Evolutionary conservation across 2,113 vertebrate species (phyloP), one percentile per base, ranked within the genome.

Genomic region (Eclectus roratus): DNA sequence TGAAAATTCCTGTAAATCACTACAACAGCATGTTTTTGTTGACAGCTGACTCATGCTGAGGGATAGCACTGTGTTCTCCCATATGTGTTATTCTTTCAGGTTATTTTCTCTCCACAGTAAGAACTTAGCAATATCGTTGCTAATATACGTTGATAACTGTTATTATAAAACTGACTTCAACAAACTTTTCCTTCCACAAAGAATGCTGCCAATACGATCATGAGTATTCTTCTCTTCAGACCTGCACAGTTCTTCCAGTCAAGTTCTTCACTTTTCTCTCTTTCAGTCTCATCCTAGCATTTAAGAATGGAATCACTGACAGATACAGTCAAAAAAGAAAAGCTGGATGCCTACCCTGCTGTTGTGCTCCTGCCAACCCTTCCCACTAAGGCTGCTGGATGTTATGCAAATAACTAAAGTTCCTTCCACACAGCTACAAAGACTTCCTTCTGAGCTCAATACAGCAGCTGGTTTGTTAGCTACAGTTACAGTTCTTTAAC

Each of bases 401-500:
- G 93, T 87, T 96, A 97, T 96, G 96, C 96, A 97, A 97, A 97
- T 97, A 97, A 93, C 96, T 95, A 49, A 93, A 96, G 94, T 97
- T 97, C 90, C 93, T 97, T 97, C 96, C 88, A 94, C 77, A 28
- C 41, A 72, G 85, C 90, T 96, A 97, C 96, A 97, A 97, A 97
- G 96, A 86, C 88, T 95, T 86, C 68, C 89, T 93, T 97, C 91
- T 76, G 85, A 88, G 93, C 55, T 44, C 35, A 83, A 92, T 88
- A 86, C 53, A 95, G 95, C 94, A 95, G 95, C 91, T 65, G 91
- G 95, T 94, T 96, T 92, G 82, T 92, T 63, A 76, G 68, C 93
- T 89, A 94, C 93, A 85, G 87, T 94, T 94, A 94, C 85, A 66
- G 80, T 95, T 95, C 91, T 93, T 89, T 68, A 87, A 92, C 41